Evolutionary conservation across 2,888 invertebrate genomes (phyloP).

Genomic region (Andrena marginata): DNA sequence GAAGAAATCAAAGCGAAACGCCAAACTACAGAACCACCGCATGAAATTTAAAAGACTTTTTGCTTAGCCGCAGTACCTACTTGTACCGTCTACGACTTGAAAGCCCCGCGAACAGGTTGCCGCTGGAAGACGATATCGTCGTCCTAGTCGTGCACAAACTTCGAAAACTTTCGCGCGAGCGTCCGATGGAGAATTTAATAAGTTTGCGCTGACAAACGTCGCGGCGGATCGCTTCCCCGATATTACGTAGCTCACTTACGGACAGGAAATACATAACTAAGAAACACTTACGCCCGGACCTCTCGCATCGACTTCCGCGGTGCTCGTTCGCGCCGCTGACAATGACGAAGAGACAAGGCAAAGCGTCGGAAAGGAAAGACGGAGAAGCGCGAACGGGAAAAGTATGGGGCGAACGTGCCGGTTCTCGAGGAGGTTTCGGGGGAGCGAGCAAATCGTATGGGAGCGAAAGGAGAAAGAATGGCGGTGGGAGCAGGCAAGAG

Average conservation of each 20-base stretch:
- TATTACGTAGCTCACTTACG: neutral
- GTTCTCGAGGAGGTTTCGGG: constrained; percentile 28
- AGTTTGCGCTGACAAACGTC: neutral
- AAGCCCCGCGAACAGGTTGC: neutral
- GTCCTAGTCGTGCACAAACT: too few species aligned
- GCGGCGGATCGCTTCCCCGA: neutral
- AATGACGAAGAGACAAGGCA: constrained; percentile 36
- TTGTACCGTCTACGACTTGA: neutral
- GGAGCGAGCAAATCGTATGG: constrained; percentile 38
- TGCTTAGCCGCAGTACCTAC: neutral
- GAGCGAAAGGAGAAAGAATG: constrained; percentile 2
- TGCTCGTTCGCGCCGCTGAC: constrained; percentile 12
- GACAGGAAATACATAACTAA: neutral
- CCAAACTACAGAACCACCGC: constrained; percentile 22
- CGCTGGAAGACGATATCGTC: neutral
- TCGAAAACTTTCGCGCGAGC: too few species aligned
- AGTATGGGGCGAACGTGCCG: constrained; percentile 26
- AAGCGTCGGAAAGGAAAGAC: constrained; percentile 24
- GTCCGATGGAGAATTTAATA: neutral
- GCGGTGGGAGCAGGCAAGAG: neutral
- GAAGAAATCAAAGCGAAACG: constrained; percentile 39
- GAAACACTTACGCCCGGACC: neutral
- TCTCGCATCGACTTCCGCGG: neutral
- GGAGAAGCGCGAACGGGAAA: constrained; percentile 13
- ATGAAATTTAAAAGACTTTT: constrained; percentile 29